Evolutionary conservation across 2,888 invertebrate genomes (phyloP), one percentile per base, ranked within the genome.

Genomic region (Lingula anatina): DNA sequence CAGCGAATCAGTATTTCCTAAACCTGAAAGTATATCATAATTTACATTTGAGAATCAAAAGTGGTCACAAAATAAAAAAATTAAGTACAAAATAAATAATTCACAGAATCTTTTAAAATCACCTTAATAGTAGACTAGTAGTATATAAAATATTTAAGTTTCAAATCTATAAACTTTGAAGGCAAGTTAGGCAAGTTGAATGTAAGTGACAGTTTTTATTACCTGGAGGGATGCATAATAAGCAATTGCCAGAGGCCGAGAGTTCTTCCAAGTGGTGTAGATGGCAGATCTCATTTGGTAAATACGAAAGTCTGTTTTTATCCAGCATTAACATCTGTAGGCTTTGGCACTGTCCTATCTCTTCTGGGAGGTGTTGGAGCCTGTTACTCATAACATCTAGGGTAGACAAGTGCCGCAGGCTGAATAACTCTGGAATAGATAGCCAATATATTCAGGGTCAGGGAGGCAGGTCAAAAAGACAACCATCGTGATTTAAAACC

Each of bases 171-270:
- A 43, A 7, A 28, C 12, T 7, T 12, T 27, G n/a, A 15, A 36
- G 24, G 35, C 1, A 47, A 15, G 31, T 7, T 12, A 42, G n/a
- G n/a, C n/a, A n/a, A n/a, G n/a, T n/a, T n/a, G n/a, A n/a, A n/a
- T n/a, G n/a, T n/a, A n/a, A n/a, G n/a, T n/a, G n/a, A n/a, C n/a
- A n/a, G n/a, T n/a, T n/a, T n/a, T n/a, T n/a, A 20, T 1, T 46
- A 58, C 60, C 57, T 40, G 49, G 48, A 20, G 60, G 60, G 2
- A 61, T 47, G 27, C 44, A 51, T 23, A 57, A 26, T 23, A 62
- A 44, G n/a, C 50, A 31, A 40, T 62, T 61, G 27, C 51, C 51
- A 25, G 50, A 39, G 15, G 50, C 56, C 4, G 61, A 58, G 5
- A 61, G 21, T 39, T 60, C 58, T 37, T 45, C 48, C 26, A 62